Base-by-base conservation (phyloP, 2,888 invertebrate species). In the Ernsta delagoae region DNA sequence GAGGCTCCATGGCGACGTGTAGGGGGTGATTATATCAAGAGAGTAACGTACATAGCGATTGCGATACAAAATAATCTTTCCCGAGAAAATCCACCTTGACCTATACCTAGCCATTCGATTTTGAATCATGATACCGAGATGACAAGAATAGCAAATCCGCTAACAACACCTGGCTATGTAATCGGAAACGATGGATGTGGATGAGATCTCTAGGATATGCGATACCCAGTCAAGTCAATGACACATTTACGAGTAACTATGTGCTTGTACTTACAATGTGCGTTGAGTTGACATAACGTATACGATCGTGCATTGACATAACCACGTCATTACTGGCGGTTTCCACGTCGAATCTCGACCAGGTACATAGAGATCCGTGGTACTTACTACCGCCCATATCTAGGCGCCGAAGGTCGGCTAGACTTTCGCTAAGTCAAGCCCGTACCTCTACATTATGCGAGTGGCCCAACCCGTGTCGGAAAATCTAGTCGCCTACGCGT, bases 401-500 rank as follows among this genome's bases (percentile, higher is more conserved):
- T 84, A 88, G 91, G 78, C 81, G 78, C 78, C 83, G 92, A 93
- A 92, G 92, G 92, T 90, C 92, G 87, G 81, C 85, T 73, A 91
- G 88, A 92, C 92, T 92, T 93, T 93, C 92, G 92, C 92, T 88
- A 79, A 79, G 79, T 77, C 77, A 78, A 75, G 77, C 75, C 39
- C n/a, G 78, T 78, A 81, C 82, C 82, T 78, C 68, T 12, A 82
- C 80, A 86, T 84, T 85, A 85, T 83, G 79, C 83, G 83, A 82
- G 80, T 80, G 82, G 84, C 86, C 87, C 87, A 85, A 87, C 85
- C 84, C 79, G 86, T 76, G 78, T 82, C 82, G 86, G 90, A 87
- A 89, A 89, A 90, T 83, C 85, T 87, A 87, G 83, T 87, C 92
- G 88, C 91, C 91, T 85, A 89, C 91, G 82, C 88, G 81, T 82